phyloP scores from a whole-genome alignment of 35 echinoderm and acorn worm genomes.

The Nesometra sesokonis region DNA sequence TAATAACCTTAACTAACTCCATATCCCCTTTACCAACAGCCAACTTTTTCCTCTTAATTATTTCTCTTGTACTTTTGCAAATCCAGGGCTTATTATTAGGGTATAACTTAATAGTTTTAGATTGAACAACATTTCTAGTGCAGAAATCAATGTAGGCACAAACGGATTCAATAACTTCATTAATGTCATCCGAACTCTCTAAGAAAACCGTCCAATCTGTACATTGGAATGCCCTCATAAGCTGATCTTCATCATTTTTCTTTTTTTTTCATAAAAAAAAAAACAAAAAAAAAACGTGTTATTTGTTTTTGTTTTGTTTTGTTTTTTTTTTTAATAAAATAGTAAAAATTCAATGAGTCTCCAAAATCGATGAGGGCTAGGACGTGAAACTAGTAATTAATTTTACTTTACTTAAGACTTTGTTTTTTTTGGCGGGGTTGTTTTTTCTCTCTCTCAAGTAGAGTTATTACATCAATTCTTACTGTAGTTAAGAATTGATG shows the following conservation, averaged over 20 bases:
- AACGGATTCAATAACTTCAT: constrained; percentile 31
- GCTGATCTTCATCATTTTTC: constrained; percentile 1
- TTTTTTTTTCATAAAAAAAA: too few species aligned
- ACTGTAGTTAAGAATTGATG: too few species aligned
- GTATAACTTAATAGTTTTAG: constrained; percentile 23
- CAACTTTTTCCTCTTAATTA: constrained; percentile 29
- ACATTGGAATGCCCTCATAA: background rate
- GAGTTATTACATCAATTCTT: too few species aligned
- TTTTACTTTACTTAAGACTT: too few species aligned
- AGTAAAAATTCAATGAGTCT: too few species aligned
- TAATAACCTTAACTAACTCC: constrained; percentile 20
- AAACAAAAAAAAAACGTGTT: background rate
- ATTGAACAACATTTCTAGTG: constrained; percentile 10
- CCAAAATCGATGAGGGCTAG: too few species aligned
- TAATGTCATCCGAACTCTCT: background rate
- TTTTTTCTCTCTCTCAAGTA: too few species aligned
- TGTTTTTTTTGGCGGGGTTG: too few species aligned
- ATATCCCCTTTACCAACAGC: constrained; percentile 1
- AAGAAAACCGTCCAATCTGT: constrained; percentile 9
- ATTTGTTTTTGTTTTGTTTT: constrained; percentile 10
- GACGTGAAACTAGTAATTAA: too few species aligned
- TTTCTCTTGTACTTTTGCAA: constrained; percentile 9
- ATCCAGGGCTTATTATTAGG: constrained; percentile 51
- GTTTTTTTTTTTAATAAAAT: too few species aligned
- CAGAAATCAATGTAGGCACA: constrained; percentile 26